Evolutionary conservation across 2,888 invertebrate genomes (phyloP), one percentile per base, ranked within the genome.

Genomic region (Megalurothrips usitatus): DNA sequence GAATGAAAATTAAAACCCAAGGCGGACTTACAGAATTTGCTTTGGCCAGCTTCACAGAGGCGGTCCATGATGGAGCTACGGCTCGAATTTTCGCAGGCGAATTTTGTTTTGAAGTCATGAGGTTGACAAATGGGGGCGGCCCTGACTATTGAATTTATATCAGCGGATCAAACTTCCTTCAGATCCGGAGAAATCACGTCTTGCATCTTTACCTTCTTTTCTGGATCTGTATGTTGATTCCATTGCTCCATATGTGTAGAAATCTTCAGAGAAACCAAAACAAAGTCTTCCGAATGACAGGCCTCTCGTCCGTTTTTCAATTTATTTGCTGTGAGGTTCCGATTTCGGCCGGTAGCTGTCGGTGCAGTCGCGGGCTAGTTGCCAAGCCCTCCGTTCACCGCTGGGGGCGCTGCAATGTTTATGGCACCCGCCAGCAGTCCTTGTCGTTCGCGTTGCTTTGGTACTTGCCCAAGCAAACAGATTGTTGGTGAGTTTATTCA

Each of bases 361-460:
- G 26, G 68, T 26, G 23, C 68, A 26, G 26, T 23, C 68, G 68
- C n/a, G 2, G 23, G 68, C 68, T 26, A 26, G 23, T 75, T 75
- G 12, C 26, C 9, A 75, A 26, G 26, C 68, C 23, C 26, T 75
- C 68, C 68, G 23, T 19, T 43, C 34, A 43, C 34, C 34, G 26
- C 11, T 8, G 68, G 26, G 68, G 23, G 68, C 68, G 68, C 68
- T 75, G 68, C 68, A 75, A 75, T 75, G 68, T 75, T 75, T 75
- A 75, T 75, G 26, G 68, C 68, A 75, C 68, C 26, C n/a, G 68
- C 68, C 26, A 75, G 68, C 23, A 75, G 68, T 75, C 68, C 12
- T 75, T 75, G 12, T n/a, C 68, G 68, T 75, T 75, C 10, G 58
- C 58, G 58, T 58, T 75, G 26, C 68, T 75, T 75, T 75, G 68